phyloP scores from a whole-genome alignment of 2,797 vertebrate genomes.

The Apogon hyalosoma region DNA sequence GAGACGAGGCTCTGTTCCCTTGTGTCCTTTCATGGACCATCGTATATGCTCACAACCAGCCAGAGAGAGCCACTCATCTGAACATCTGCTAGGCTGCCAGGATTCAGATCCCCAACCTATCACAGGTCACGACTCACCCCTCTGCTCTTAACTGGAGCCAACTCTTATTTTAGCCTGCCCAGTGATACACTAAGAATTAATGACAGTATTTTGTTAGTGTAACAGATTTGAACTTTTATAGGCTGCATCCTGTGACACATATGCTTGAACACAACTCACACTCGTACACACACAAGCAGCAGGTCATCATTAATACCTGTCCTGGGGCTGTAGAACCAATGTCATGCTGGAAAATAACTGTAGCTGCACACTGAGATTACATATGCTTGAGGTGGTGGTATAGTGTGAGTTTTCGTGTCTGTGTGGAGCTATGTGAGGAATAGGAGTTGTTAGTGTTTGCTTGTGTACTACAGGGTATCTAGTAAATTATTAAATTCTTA shows the following conservation, averaged over 20 bases:
- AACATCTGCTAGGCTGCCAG: neutral
- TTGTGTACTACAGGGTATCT: conserved; percentile 17
- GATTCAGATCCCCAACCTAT: neutral
- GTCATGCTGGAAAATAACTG: conserved; percentile 50
- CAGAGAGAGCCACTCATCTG: neutral
- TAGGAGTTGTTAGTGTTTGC: conserved; percentile 32
- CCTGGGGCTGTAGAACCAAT: conserved; percentile 45
- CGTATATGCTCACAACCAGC: neutral
- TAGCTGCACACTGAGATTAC: conserved; percentile 31
- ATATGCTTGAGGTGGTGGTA: conserved; percentile 27
- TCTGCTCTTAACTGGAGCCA: neutral
- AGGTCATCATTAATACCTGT: conserved; percentile 46
- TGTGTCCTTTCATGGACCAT: neutral
- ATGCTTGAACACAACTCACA: conserved; percentile 7
- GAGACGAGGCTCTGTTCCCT: neutral
- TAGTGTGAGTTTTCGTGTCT: conserved; percentile 3
- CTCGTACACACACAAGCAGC: neutral
- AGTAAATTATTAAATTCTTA: conserved; percentile 39
- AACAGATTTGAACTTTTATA: conserved; percentile 14
- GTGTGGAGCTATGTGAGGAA: neutral
- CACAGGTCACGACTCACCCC: conserved; percentile 11
- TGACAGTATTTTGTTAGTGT: conserved; percentile 19
- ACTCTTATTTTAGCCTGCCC: neutral
- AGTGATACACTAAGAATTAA: conserved; percentile 10
- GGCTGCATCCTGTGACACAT: neutral